These are phyloP conservation scores for Phrynocephalus forsythii DNA, from an alignment of 2,797 vertebrate genomes.

Conservation along the genomic window DNA sequence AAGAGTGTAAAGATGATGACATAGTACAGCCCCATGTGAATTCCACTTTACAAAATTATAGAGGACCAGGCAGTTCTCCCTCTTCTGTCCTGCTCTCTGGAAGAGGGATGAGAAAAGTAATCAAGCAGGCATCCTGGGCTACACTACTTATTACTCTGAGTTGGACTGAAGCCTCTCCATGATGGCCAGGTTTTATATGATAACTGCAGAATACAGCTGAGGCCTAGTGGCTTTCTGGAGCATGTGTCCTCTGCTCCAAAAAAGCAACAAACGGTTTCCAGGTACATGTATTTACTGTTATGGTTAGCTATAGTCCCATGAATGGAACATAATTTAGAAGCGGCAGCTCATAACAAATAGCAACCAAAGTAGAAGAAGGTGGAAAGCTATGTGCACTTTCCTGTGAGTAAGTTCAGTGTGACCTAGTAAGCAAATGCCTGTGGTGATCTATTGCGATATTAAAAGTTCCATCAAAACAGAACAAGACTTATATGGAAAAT, in stretches of 20 bases:
- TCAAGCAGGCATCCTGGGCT: not conserved
- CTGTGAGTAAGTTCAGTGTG: not conserved
- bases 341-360: not conserved
- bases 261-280: not conserved
- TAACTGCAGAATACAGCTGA: not conserved
- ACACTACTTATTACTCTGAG: not conserved
- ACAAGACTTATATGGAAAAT: not conserved
- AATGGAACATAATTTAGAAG: not conserved
- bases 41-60: constrained; percentile 31
- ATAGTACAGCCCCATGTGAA: constrained; percentile 49
- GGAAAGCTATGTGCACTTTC: not conserved
- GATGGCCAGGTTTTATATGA: not conserved
- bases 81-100: not conserved
- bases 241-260: not conserved
- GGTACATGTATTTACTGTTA: not conserved
- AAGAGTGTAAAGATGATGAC: constrained; percentile 59
- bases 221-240: not conserved
- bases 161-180: not conserved
- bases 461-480: not conserved
- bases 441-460: not conserved
- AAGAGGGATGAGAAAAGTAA: not conserved
- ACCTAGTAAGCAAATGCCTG: too few relatives aligned
- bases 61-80: not conserved
- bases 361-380: not conserved
- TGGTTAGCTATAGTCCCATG: not conserved